phyloP scores from a whole-genome alignment of 2,888 invertebrate genomes.

The Autographa gamma region DNA sequence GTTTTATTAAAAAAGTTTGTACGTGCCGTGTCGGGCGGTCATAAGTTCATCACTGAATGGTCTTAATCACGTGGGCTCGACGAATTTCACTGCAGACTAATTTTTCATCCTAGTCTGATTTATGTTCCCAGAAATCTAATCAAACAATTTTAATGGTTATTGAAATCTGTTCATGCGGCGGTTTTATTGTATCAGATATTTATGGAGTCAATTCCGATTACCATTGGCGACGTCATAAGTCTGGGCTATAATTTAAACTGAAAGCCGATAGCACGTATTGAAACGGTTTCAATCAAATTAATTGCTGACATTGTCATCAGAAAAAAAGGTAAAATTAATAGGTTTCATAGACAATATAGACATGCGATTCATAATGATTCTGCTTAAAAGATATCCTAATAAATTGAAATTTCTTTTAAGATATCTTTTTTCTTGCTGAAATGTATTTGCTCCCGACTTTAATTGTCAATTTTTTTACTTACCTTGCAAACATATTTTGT shows the following conservation, averaged over 20 bases:
- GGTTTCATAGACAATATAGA: background rate
- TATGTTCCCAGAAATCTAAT: constrained; percentile 46
- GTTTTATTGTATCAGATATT: constrained; percentile 50
- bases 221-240: constrained; percentile 44
- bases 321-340: background rate
- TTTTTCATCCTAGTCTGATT: constrained; percentile 17
- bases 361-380: no score
- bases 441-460: no score
- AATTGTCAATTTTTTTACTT: no score
- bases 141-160: constrained; percentile 58
- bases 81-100: constrained; percentile 21
- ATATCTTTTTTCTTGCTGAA: no score
- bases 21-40: constrained; percentile 54
- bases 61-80: constrained; percentile 34
- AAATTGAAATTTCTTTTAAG: no score
- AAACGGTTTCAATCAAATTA: constrained; percentile 12
- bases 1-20: constrained; percentile 85
- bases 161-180: constrained; percentile 37
- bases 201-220: constrained; percentile 49
- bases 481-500: no score
- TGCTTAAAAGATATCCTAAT: no score
- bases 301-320: background rate
- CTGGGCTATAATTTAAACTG: constrained; percentile 39
- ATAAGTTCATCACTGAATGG: constrained; percentile 42
- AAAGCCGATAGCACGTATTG: constrained; percentile 38